Conservation (phyloP, 2,888 invertebrate species). For the Cynaeus angustus region DNA sequence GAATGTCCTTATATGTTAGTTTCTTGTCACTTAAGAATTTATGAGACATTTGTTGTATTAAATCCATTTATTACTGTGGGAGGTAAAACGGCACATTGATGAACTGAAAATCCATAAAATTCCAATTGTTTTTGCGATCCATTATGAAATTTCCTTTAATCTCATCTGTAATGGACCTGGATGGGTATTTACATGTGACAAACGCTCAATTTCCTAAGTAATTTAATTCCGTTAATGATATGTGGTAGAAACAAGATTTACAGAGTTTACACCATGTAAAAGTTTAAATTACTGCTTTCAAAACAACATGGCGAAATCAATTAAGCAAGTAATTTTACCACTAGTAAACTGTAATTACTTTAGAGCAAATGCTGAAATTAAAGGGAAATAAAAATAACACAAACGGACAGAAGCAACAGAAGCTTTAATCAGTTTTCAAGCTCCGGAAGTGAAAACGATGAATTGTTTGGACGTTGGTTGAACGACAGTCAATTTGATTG, state of each 20-base stretch:
- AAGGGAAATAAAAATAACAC: constrained; percentile 8
- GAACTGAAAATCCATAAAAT: background rate
- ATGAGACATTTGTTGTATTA: constrained; percentile 38
- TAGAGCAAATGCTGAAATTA: constrained; percentile 16
- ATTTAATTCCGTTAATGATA: constrained; percentile 45
- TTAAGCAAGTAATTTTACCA: constrained; percentile 26
- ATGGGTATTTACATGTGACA: constrained; percentile 47
- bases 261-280: constrained; percentile 37
- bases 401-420: background rate
- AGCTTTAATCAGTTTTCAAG: constrained; percentile 10
- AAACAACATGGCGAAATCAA: constrained; percentile 25
- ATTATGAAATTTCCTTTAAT: constrained; percentile 26
- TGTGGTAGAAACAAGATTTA: constrained; percentile 43
- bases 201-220: constrained; percentile 45
- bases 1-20: constrained; percentile 39
- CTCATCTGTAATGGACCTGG: constrained; percentile 38
- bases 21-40: constrained; percentile 38
- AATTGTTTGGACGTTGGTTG: background rate
- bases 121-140: background rate
- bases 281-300: constrained; percentile 42
- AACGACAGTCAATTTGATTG: background rate
- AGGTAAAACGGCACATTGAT: no score
- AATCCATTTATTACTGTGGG: constrained; percentile 36
- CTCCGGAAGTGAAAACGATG: background rate
- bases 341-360: constrained; percentile 27